A percentile compares a stretch with the other conserved stretches of the same genome.
phyloP scores from a whole-genome alignment of 2,888 invertebrate species.

The Leptinotarsa haldemani region DNA sequence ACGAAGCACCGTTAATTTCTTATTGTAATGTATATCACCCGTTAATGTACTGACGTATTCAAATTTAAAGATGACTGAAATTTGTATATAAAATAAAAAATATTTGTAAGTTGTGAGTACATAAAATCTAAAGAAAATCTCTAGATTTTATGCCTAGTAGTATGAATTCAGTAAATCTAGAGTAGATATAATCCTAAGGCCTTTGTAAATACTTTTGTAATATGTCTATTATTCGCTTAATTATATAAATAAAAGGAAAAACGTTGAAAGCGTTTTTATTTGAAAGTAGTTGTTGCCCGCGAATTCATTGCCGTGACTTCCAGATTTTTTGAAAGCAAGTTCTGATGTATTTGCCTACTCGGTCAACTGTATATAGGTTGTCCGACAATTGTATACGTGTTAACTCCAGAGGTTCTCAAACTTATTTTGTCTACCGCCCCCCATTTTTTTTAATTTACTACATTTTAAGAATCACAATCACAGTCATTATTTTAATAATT shows the following conservation, averaged over 20 bases:
- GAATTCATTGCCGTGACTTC: too few species aligned
- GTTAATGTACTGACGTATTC: conserved; percentile 6
- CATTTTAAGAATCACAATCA: too few species aligned
- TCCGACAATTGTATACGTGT: too few species aligned
- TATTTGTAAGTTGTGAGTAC: neutral
- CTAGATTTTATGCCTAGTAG: neutral
- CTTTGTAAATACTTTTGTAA: conserved; percentile 35
- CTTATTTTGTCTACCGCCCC: too few species aligned
- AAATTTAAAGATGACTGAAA: conserved; percentile 8
- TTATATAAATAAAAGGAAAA: conserved; percentile 28
- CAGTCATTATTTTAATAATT: too few species aligned
- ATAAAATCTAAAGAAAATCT: neutral
- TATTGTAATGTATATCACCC: neutral
- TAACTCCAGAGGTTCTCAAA: too few species aligned
- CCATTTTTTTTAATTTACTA: too few species aligned
- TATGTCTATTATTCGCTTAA: conserved; percentile 12
- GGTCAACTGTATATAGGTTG: too few species aligned
- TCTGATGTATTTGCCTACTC: too few species aligned
- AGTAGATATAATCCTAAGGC: conserved; percentile 17
- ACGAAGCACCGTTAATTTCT: neutral
- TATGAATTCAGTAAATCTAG: neutral
- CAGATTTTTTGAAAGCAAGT: too few species aligned
- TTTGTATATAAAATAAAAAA: neutral
- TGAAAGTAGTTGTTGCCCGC: neutral
- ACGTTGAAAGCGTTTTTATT: neutral